Evolutionary conservation across 2,888 invertebrate species (phyloP).

Genomic region (Leucania comma): DNA sequence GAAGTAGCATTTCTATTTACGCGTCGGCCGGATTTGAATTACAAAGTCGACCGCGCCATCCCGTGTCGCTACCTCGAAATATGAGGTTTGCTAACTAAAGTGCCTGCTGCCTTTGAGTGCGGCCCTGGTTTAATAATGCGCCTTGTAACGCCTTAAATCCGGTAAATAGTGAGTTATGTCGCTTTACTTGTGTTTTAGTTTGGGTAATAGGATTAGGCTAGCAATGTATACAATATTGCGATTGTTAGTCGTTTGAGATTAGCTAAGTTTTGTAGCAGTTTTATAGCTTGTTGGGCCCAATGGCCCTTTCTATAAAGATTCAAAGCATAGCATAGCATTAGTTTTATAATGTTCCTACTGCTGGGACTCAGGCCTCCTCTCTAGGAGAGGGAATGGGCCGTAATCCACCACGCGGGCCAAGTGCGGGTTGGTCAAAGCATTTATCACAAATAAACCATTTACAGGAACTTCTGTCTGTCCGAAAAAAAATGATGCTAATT

Average conservation of each 20-base stretch:
- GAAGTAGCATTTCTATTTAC: constrained; percentile 53
- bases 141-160: constrained; percentile 56
- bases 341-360: no score
- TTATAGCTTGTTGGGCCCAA: background rate
- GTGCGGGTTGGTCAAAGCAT: no score
- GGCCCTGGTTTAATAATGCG: constrained; percentile 67
- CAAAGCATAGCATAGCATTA: no score
- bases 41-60: constrained; percentile 82
- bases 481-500: no score
- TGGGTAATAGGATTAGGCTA: constrained; percentile 27
- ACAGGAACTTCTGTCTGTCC: no score
- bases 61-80: constrained; percentile 74
- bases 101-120: constrained; percentile 63
- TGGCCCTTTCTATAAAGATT: no score
- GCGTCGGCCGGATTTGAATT: constrained; percentile 84
- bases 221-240: constrained; percentile 2
- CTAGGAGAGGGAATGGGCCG: no score
- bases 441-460: no score
- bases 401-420: no score
- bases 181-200: constrained; percentile 35
- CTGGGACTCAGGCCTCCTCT: no score
- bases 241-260: constrained; percentile 30
- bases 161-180: constrained; percentile 52
- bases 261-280: constrained; percentile 6
- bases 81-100: constrained; percentile 66